Percentiles rank a stretch among this genome's conserved stretches.
These are phyloP conservation scores for Xenopus petersii DNA, from an alignment of 2,797 vertebrate species.

Conservation along the genomic window DNA sequence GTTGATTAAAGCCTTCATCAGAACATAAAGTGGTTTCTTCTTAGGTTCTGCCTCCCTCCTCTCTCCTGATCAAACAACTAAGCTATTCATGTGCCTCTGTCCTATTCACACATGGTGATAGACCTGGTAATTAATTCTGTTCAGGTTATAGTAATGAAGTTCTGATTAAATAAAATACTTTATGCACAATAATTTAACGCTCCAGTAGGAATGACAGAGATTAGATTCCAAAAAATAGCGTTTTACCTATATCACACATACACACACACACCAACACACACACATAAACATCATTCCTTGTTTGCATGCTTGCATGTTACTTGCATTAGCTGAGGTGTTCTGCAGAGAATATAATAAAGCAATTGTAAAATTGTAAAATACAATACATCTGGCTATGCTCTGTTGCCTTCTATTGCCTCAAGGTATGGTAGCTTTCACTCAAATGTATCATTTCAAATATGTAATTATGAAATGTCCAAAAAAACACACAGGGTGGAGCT, in stretches of 20 bases:
- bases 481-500: too few species aligned
- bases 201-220: not conserved
- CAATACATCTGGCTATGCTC: too few species aligned
- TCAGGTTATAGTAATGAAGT: slow-evolving; percentile 6
- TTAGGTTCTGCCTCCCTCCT: not conserved
- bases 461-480: too few species aligned
- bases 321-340: too few species aligned
- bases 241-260: not conserved
- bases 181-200: not conserved
- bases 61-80: slow-evolving; percentile 20
- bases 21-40: slow-evolving; percentile 14
- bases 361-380: too few species aligned
- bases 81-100: slow-evolving; percentile 26
- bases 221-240: not conserved
- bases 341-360: too few species aligned
- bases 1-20: not conserved
- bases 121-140: slow-evolving; percentile 25
- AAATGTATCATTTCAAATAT: too few species aligned
- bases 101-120: slow-evolving; percentile 30
- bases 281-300: too few species aligned
- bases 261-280: not conserved
- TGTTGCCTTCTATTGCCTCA: too few species aligned
- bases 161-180: not conserved
- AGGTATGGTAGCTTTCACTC: too few species aligned
- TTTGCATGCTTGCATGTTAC: too few species aligned